These are phyloP conservation scores for Myiozetetes cayanensis DNA, from an alignment of 2,113 vertebrate species.

Conservation along the genomic window DNA sequence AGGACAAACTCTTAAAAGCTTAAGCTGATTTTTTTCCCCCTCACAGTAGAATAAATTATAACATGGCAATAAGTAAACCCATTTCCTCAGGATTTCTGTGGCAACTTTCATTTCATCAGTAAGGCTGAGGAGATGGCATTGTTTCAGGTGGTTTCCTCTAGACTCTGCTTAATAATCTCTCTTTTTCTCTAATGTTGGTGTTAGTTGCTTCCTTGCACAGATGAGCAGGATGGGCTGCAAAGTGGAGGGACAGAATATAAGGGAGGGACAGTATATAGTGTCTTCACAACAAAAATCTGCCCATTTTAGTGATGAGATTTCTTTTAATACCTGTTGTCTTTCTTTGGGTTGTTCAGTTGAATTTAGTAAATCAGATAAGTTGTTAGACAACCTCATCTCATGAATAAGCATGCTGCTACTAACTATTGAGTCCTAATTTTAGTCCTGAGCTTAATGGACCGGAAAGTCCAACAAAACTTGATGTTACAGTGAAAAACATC, in stretches of 20 bases:
- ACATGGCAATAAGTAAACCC: not conserved
- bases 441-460: not conserved
- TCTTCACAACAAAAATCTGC: not conserved
- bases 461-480: not conserved
- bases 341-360: not conserved
- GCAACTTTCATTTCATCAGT: not conserved
- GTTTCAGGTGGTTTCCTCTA: not conserved
- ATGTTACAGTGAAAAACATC: not conserved
- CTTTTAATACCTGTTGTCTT: not conserved
- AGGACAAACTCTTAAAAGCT: not conserved
- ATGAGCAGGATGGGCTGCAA: not conserved
- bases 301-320: not conserved
- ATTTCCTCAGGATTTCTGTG: not conserved
- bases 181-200: not conserved
- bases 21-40: not conserved
- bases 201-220: not conserved
- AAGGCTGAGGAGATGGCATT: not conserved
- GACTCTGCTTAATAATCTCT: not conserved
- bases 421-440: not conserved
- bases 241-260: not conserved
- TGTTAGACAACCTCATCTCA: not conserved
- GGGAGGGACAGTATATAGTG: not conserved
- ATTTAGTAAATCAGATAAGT: not conserved
- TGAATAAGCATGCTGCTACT: not conserved
- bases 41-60: not conserved